phyloP scores from a whole-genome alignment of 2,888 invertebrate species.

The Diaprepes abbreviatus region DNA sequence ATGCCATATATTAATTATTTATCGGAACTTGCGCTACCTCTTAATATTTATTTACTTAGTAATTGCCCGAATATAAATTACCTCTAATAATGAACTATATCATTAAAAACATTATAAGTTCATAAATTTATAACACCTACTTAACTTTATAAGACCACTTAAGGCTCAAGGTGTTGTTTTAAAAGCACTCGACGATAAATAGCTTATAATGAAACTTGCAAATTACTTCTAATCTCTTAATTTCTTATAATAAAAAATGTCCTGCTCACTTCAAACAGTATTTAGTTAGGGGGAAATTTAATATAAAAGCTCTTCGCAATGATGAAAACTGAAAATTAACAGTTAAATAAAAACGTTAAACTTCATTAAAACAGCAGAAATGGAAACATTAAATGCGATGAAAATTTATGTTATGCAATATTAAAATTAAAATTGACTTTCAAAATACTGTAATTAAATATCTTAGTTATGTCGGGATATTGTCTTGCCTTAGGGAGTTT shows the following conservation, averaged over 20 bases:
- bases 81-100: neutral
- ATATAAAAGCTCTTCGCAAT: neutral
- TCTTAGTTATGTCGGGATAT: neutral
- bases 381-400: neutral
- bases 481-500: too few relatives aligned
- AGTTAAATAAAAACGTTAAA: neutral
- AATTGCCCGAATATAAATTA: neutral
- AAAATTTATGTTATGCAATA: neutral
- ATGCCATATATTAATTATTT: too few relatives aligned
- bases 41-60: neutral
- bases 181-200: conserved; percentile 2
- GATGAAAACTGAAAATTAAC: neutral
- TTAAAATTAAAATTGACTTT: neutral
- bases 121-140: neutral
- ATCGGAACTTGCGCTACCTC: too few relatives aligned
- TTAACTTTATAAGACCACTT: neutral
- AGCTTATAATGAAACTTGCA: neutral
- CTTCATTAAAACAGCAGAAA: neutral
- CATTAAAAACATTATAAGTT: neutral
- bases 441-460: neutral
- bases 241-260: neutral
- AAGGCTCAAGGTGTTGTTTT: neutral
- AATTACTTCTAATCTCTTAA: neutral
- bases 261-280: neutral
- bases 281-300: neutral